Base-by-base conservation (phyloP, 1,140 invertebrate genomes). In the Ips nitidus region DNA sequence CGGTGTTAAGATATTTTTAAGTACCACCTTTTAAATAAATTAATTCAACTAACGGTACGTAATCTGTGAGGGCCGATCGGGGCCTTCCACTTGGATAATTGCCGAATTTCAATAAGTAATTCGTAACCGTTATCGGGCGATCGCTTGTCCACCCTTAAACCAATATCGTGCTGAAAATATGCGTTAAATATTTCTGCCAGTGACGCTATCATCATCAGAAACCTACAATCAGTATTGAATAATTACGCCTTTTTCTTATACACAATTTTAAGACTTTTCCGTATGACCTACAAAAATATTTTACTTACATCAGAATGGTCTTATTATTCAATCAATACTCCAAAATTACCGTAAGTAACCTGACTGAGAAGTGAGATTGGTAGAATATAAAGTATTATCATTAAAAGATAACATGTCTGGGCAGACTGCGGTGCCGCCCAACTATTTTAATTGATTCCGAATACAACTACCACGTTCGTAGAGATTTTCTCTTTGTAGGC, bases 1-100 rank as follows among this genome's bases (percentile, higher is more conserved):
- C 50, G 39, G 40, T 42, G 45, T 61, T 60, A 68, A 68, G 66
- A 61, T 61, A 61, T 61, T 60, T 68, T 61, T 68, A 68, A 61
- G 57, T 68, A 53, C 66, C 59, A 60, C 66, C 66, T 66, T 66
- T 66, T 66, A 68, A 60, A 68, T 60, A 61, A 68, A 61, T 68
- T 68, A 59, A 60, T 68, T 68, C 57, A 59, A 68, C 57, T 61
- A 68, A 68, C 66, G 66, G 66, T 60, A 68, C 43, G 53, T 58
- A 59, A 66, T 68, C 37, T 61, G 45, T 61, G 66, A 47, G 57
- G 58, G 43, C 41, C 41, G 64, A 53, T 53, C 62, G 52, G 3
- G 4, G 41, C 22, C 22, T 22, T 22, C 22, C 22, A 22, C 3
- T 47, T 65, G 55, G 56, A 66, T 66, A 66, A 66, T 66, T 66